Percentiles rank a stretch among this genome's conserved stretches.
phyloP scores from a whole-genome alignment of 2,113 vertebrate species.

The Centropus unirufus region DNA sequence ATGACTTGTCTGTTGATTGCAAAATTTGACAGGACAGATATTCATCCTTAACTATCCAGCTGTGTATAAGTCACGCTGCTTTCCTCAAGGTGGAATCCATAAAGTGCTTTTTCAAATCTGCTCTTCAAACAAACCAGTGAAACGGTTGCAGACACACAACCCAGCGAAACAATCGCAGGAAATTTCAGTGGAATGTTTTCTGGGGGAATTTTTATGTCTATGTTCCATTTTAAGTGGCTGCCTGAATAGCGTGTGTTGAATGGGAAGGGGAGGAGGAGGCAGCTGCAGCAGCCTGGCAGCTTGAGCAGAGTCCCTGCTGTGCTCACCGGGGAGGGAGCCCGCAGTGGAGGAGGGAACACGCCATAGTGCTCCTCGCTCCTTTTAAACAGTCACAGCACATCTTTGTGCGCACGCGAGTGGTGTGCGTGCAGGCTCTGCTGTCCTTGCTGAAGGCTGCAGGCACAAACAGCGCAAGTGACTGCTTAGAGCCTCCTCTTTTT shows the following conservation, averaged over 20 bases:
- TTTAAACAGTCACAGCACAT: not conserved
- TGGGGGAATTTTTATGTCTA: not conserved
- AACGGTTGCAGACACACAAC: not conserved
- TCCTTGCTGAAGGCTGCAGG: not conserved
- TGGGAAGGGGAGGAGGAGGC: not conserved
- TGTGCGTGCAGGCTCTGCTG: rapidly evolving
- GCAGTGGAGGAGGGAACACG: not conserved
- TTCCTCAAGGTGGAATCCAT: constrained; percentile 55
- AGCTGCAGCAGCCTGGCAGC: not conserved
- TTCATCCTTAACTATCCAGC: not conserved
- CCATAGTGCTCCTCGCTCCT: not conserved
- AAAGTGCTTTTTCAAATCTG: not conserved
- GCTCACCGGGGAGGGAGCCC: not conserved
- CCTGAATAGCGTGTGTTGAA: not conserved
- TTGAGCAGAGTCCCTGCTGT: not conserved
- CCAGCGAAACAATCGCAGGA: not conserved
- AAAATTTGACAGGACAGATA: constrained; percentile 15
- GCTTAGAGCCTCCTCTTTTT: not conserved
- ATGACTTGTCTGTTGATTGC: constrained; percentile 6
- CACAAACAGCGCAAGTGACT: not conserved
- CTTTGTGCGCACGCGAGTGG: rapidly evolving
- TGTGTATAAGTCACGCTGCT: constrained; percentile 38
- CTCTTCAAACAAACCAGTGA: not conserved
- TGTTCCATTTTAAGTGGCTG: not conserved
- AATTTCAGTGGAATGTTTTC: constrained; percentile 5